Base-by-base conservation (phyloP, 2,797 vertebrate genomes). In the Megalops cyprinoides region DNA sequence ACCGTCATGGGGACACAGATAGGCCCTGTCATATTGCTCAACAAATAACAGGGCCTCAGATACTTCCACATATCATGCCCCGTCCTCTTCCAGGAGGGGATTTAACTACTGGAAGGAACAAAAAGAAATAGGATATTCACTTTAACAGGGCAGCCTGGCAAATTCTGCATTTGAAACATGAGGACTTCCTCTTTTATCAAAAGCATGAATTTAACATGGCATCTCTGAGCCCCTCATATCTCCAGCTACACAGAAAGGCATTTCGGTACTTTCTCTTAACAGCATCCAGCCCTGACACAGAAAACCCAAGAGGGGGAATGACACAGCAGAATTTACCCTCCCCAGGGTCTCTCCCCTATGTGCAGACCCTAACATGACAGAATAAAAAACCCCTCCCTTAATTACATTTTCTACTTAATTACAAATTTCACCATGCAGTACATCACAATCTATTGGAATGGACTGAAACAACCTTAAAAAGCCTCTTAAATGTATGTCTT, bases 291-390 rank as follows among this genome's bases (percentile, higher is more conserved):
- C n/a, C n/a, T n/a, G n/a, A n/a, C n/a, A n/a, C n/a, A n/a, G n/a
- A n/a, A n/a, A n/a, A n/a, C n/a, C n/a, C n/a, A n/a, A n/a, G n/a
- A 20, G 9, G 53, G 79, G 31, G 39, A 80, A 80, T 74, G 69
- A 74, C 78, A 74, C 39, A 74, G 78, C 69, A 73, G 46, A 39
- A 80, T 31, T 44, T 34, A 44, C 20, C 71, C 18, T 23, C 28
- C 46, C 46, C 20, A 8, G 51, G 67, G 39, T 39, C 18, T 23
- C 7, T 44, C 3, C 67, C 62, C 39, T 28, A 37, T 37, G 44
- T 6, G n/a, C 8, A 18, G 37, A 23, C 37, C 67, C 34, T 18
- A 69, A 23, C 44, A 71, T 44, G 18, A 71, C 14, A 71, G 37
- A 44, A 10, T 44, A 42, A 23, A 39, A 44, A 23, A 44, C 62